These are phyloP conservation scores for Drosophila paramelanica DNA, from an alignment of 2,888 invertebrate species.

Conservation along the genomic window DNA sequence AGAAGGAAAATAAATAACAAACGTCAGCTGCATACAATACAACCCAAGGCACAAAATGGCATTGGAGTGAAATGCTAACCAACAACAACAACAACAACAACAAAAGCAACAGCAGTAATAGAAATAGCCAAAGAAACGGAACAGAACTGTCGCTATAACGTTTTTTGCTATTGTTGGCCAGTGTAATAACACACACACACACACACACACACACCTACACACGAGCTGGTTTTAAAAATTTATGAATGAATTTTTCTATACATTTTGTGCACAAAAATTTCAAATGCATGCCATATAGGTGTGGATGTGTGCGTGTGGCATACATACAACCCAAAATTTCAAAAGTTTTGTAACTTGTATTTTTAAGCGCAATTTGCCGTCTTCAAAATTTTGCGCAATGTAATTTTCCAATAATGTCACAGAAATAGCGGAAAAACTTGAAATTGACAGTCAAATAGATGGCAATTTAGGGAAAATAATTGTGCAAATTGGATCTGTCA, in stretches of 20 bases:
- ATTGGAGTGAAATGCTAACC: constrained; percentile 46
- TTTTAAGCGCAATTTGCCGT: background rate
- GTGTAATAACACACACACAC: constrained; percentile 60
- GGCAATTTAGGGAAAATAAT: constrained; percentile 8
- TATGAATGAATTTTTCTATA: constrained; percentile 66
- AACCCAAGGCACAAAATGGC: constrained; percentile 46
- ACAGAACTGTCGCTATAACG: constrained; percentile 40
- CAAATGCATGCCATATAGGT: constrained; percentile 10
- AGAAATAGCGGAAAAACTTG: constrained; percentile 1
- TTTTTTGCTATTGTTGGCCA: constrained; percentile 52
- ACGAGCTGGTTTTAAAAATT: constrained; percentile 60
- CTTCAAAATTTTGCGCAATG: constrained; percentile 4
- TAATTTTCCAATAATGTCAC: constrained; percentile 22
- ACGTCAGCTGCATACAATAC: constrained; percentile 64
- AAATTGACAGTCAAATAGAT: constrained; percentile 27
- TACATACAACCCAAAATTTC: background rate
- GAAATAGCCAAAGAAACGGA: constrained; percentile 11
- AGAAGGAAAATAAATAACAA: constrained; percentile 39
- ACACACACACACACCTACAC: constrained; percentile 44
- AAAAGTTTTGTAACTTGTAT: constrained; percentile 31
- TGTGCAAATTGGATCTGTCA: constrained; percentile 20
- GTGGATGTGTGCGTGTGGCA: background rate
- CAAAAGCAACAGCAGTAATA: background rate
- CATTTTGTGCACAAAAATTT: constrained; percentile 34
- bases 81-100: constrained; percentile 13